phyloP scores from a whole-genome alignment of 37 sponge, comb jelly and placozoan genomes.

The Ephydatia muelleri region DNA sequence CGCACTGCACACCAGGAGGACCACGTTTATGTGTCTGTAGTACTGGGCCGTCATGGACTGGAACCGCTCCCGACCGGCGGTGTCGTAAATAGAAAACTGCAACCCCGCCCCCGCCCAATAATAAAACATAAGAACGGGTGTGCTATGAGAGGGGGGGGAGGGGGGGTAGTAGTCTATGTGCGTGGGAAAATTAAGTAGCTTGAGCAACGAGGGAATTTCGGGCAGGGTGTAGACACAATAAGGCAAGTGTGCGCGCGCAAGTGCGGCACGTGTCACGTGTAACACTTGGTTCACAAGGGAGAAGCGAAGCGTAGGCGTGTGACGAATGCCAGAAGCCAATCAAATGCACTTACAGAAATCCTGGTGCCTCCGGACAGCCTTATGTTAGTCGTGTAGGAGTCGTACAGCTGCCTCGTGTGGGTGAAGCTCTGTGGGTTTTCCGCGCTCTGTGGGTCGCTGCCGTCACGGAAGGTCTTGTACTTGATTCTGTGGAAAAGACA shows the following conservation, averaged over 20 bases:
- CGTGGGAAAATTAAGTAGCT: neutral
- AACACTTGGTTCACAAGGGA: too few species aligned
- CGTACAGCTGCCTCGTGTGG: constrained; percentile 14
- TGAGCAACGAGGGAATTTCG: neutral
- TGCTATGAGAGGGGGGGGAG: neutral
- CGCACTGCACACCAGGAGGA: constrained; percentile 60
- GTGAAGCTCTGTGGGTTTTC: neutral
- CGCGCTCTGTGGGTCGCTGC: neutral
- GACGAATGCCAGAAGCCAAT: too few species aligned
- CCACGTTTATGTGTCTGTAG: constrained; percentile 44
- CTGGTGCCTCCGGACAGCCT: neutral
- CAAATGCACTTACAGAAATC: neutral
- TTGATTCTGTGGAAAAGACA: constrained; percentile 63
- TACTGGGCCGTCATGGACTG: constrained; percentile 65
- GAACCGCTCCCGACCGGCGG: constrained; percentile 39
- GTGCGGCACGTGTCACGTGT: neutral
- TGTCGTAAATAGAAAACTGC: constrained; percentile 63
- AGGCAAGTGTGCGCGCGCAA: neutral
- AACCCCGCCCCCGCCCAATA: neutral
- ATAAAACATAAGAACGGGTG: neutral
- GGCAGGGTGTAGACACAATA: neutral
- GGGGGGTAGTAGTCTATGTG: neutral
- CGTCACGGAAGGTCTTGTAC: constrained; percentile 18
- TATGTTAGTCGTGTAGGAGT: neutral
- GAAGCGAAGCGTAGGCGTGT: too few species aligned